Evolutionary conservation across 2,888 invertebrate genomes (phyloP), one percentile per base, ranked within the genome.

Genomic region (Deladenus siricidicola): DNA sequence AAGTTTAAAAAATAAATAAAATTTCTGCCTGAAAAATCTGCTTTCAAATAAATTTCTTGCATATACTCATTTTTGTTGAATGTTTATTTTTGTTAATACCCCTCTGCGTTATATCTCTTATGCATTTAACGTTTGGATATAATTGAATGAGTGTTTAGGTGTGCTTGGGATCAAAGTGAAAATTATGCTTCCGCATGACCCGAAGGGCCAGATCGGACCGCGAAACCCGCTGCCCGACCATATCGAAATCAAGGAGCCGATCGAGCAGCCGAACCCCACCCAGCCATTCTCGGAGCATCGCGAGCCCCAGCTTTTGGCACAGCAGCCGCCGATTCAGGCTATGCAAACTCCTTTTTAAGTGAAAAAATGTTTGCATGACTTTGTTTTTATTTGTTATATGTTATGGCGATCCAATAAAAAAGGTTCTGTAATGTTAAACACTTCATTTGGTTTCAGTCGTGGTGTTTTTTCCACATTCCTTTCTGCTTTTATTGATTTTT

Each of bases 111-210:
- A n/a, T n/a, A n/a, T n/a, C n/a, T n/a, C n/a, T n/a, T n/a, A n/a
- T n/a, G n/a, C n/a, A n/a, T n/a, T n/a, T n/a, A n/a, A n/a, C n/a
- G n/a, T n/a, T n/a, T n/a, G n/a, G n/a, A n/a, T n/a, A 54, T n/a
- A n/a, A n/a, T n/a, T n/a, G n/a, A n/a, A n/a, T n/a, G n/a, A n/a
- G n/a, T n/a, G n/a, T 67, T 3, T 29, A 65, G 84, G 85, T 79
- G 85, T 85, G 54, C 80, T 87, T 72, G 87, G 86, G 57, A 85
- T 85, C 70, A 87, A 89, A 84, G 89, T 93, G 1, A 98, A 98
- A 83, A 98, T 98, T 82, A 99, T 98, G 98, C 86, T 98, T 83
- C 94, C 94, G 45, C 93, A 90, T 86, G 98, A 98, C 84, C 88
- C 91, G 65, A 87, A 87, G 80, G 96, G 96, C 82, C 94, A 96